These are phyloP conservation scores for Parnassius apollo DNA, from an alignment of 2,888 invertebrate genomes.

Conservation along the genomic window DNA sequence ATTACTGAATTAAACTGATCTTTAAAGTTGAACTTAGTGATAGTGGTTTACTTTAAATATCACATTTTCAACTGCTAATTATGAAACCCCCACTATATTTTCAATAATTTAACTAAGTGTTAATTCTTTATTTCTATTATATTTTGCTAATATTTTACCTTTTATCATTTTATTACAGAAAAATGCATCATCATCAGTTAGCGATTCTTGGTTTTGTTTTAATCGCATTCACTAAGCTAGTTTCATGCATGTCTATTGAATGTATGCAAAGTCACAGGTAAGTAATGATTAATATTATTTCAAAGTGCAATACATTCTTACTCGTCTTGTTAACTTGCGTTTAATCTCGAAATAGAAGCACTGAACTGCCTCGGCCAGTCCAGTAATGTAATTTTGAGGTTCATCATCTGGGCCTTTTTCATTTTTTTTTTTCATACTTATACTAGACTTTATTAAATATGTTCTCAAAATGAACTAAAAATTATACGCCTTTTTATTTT, in stretches of 20 bases:
- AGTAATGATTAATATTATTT: neutral
- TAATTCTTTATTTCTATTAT: neutral
- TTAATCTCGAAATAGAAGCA: neutral
- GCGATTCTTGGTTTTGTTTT: neutral
- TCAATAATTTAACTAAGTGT: neutral
- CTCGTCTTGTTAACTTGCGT: neutral
- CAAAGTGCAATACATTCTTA: neutral
- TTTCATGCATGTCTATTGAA: slow-evolving; percentile 4
- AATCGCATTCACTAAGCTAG: neutral
- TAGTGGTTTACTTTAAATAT: neutral
- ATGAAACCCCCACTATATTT: neutral
- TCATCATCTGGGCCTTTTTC: neutral
- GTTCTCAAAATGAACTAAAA: too few species aligned
- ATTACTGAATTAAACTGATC: neutral
- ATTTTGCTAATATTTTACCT: too few species aligned
- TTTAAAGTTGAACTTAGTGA: neutral
- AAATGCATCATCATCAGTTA: neutral
- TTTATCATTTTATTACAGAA: neutral
- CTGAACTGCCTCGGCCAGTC: neutral
- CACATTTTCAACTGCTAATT: neutral
- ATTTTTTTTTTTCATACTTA: neutral
- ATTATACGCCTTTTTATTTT: too few species aligned
- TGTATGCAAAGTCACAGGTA: neutral
- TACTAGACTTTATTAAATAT: neutral
- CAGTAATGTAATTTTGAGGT: too few species aligned